phyloP scores from a whole-genome alignment of 2,888 invertebrate species.

The Agrotis exclamationis region DNA sequence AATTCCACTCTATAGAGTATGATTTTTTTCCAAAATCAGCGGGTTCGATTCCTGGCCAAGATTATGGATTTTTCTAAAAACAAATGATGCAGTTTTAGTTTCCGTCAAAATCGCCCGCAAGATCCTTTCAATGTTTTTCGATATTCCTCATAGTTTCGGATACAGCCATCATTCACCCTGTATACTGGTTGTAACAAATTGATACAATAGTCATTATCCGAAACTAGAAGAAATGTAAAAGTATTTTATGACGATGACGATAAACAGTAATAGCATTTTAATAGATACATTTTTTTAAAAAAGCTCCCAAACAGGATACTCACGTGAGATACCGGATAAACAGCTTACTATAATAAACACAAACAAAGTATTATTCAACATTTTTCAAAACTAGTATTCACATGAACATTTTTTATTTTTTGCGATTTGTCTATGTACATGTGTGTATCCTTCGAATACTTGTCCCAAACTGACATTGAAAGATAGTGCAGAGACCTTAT shows the following conservation, averaged over 20 bases:
- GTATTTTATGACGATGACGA: neutral
- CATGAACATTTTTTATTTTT: too few relatives aligned
- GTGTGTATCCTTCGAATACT: neutral
- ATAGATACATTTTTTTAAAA: neutral
- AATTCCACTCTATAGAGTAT: too few relatives aligned
- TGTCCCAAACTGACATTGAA: neutral
- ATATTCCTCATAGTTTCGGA: too few relatives aligned
- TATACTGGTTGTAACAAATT: too few relatives aligned
- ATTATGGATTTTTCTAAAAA: too few relatives aligned
- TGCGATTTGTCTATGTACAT: too few relatives aligned
- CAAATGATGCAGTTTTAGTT: too few relatives aligned
- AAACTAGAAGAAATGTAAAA: neutral
- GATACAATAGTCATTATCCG: neutral
- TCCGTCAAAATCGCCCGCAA: too few relatives aligned
- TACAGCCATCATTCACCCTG: too few relatives aligned
- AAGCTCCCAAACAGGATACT: conserved; percentile 19
- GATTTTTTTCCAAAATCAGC: too few relatives aligned
- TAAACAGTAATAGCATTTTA: neutral
- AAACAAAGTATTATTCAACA: conserved; percentile 33
- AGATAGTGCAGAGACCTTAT: neutral
- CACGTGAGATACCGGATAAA: conserved; percentile 24
- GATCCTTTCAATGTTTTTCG: too few relatives aligned
- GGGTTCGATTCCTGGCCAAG: too few relatives aligned
- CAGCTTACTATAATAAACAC: conserved; percentile 25
- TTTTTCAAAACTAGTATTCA: conserved; percentile 10